Evolutionary conservation across 2,888 invertebrate genomes (phyloP).

Genomic region (Carterocephalus palaemon): DNA sequence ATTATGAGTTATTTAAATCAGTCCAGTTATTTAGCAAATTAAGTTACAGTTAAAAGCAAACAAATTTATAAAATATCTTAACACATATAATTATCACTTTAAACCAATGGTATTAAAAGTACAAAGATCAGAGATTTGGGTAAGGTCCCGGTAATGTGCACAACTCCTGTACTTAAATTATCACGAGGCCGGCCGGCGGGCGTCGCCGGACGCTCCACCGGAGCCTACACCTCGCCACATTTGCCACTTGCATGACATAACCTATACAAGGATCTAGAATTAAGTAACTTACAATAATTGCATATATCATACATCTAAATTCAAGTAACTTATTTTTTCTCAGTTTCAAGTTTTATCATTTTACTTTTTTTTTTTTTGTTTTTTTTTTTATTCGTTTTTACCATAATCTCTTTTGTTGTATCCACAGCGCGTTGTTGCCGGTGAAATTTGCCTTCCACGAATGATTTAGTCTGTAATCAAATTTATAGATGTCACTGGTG

Average conservation of each 20-base stretch:
- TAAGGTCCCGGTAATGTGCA: constrained; percentile 59
- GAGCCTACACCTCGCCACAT: constrained; percentile 45
- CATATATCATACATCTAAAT: constrained; percentile 78
- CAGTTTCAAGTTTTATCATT: constrained; percentile 76
- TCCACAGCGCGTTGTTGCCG: constrained; percentile 81
- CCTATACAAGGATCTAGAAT: constrained; percentile 73
- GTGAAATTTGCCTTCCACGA: constrained; percentile 85
- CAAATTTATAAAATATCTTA: constrained; percentile 49
- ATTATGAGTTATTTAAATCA: constrained; percentile 6
- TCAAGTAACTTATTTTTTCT: constrained; percentile 77
- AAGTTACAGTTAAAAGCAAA: constrained; percentile 34
- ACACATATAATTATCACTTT: constrained; percentile 50
- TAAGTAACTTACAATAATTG: constrained; percentile 76
- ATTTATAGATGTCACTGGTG: constrained; percentile 32
- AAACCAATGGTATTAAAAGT: constrained; percentile 54
- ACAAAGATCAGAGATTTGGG: constrained; percentile 58
- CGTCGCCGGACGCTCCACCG: constrained; percentile 36
- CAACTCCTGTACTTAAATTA: constrained; percentile 67
- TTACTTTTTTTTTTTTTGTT: constrained; percentile 78
- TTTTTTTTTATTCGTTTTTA: constrained; percentile 59
- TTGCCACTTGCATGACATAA: constrained; percentile 48
- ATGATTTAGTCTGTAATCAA: constrained; percentile 68
- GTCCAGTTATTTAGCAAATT: constrained; percentile 18
- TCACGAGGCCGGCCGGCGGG: constrained; percentile 61
- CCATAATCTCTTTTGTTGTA: constrained; percentile 79